Conservation (phyloP, 2,797 vertebrate genomes). For the Pelochelys cantorii region DNA sequence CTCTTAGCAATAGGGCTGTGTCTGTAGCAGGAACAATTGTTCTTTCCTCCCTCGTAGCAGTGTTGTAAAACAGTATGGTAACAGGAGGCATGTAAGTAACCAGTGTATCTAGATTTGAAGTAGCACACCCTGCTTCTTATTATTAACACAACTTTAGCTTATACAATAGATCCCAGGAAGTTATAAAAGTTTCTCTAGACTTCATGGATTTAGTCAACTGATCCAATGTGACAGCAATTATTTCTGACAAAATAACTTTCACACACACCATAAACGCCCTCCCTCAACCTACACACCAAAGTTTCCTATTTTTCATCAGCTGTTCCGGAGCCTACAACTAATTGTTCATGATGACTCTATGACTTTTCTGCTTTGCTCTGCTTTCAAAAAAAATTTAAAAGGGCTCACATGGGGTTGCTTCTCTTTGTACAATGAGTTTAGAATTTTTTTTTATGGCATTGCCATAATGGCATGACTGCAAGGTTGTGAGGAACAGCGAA, state of each 20-base stretch:
- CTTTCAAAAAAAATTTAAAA: conserved; percentile 31
- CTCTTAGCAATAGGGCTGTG: too few species aligned
- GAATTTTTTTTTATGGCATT: conserved; percentile 19
- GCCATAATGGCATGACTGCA: conserved; percentile 15
- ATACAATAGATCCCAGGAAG: neutral
- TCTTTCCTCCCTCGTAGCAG: neutral
- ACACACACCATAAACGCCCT: neutral
- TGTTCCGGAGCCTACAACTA: neutral
- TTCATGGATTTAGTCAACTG: neutral
- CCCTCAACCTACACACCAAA: neutral
- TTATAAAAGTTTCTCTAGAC: neutral
- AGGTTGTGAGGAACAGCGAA: conserved; percentile 11
- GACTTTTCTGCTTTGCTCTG: conserved; percentile 51
- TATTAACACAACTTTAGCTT: neutral
- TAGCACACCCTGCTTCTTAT: neutral
- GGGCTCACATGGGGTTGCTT: conserved; percentile 27
- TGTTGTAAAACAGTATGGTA: neutral
- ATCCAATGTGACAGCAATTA: neutral
- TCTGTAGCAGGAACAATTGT: too few species aligned
- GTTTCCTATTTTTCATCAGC: conserved; percentile 14
- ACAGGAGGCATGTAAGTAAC: neutral
- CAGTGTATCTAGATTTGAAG: neutral
- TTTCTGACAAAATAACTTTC: conserved; percentile 1
- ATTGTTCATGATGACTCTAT: conserved; percentile 21
- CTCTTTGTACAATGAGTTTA: conserved; percentile 28